Evolutionary conservation across 2,797 vertebrate species (phyloP), one percentile per base, ranked within the genome.

Genomic region (Psittacula echo): DNA sequence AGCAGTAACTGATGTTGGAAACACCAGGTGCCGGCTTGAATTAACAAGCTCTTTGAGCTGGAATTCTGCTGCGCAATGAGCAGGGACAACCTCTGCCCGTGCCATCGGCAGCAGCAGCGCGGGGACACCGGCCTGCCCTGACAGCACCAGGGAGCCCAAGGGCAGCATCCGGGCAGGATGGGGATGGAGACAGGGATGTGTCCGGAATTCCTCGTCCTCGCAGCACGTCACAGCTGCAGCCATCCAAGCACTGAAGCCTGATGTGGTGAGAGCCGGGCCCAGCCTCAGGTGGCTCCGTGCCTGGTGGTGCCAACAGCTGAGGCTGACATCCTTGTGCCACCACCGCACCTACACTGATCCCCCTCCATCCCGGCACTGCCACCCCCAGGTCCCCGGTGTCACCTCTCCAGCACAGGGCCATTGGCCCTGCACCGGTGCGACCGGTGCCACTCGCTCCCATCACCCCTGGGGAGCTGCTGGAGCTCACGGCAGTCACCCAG

Each of bases 231-330:
- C 62, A 85, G 72, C 42, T 3, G 0, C 83, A 37, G 27, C 42
- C 0, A 0, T 2, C 23, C 0, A 0, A 89, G 71, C 2, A 5
- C 62, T 77, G 64, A 34, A 70, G 51, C 11, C 24, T 0, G 0
- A 20, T 2, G 2, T 0, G 10, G 9, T 0, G 9, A 44, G 37
- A 32, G 78, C 41, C 18, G 10, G 70, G 13, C 54, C 66, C 56
- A 15, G 42, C 61, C 21, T n/a, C 1, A 7, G 16, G 65, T 24
- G 19, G 13, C 65, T 67, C 51, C 0, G 0, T 42, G 85, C 44
- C 65, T 0, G 0, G n/a, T 7, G 7, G 37, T 1, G 18, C 86
- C 21, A 19, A 22, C 72, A 12, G 27, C 72, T 4, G 82, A 81
- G 27, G 5, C 23, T 67, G 24, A 2, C 2, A 2, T 37, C 58